Evolutionary conservation across 2,113 vertebrate genomes (phyloP), one percentile per base, ranked within the genome.

Genomic region (Pogona vitticeps): DNA sequence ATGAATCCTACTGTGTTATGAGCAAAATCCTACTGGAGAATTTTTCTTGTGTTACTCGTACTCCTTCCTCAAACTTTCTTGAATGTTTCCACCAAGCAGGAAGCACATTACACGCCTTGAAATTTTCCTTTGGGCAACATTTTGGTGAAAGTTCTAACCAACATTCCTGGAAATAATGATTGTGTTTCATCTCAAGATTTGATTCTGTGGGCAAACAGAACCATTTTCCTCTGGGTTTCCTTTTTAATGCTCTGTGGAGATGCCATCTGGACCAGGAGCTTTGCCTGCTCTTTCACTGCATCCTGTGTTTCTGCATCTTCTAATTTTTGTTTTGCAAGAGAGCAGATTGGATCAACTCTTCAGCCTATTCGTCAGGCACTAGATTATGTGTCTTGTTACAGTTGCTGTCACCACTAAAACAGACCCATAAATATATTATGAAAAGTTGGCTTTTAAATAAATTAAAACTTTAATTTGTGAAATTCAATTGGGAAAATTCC

Each of bases 381-480:
- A 36, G 10, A 65, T n/a, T n/a, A 18, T 4, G 42, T 42, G 6
- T 46, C 17, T 2, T 38, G 3, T 1, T 84, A 65, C 72, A 46
- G 33, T 80, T 28, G 68, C 38, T 77, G 75, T 28, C 73, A 84
- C 23, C 61, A 38, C 42, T 65, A 89, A 86, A 42, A 76, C 28
- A 0, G 1, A 7, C 65, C 1, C 52, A 65, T 42, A 88, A 88
- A 77, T 36, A 63, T 12, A 1, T 58, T 20, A 52, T 9, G 28
- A 59, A 80, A 80, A 10, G 26, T 71, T 31, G 28, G 28, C 4
- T 70, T 5, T 17, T 0, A 17, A 28, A 59, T 67, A 72, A 20
- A 4, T 58, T 38, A n/a, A 26, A 28, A 1, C 31, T 59, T 84
- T 52, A 38, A 18, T 42, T 52, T 52, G 10, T 71, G 38, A 21